Base-by-base conservation (phyloP, 2,113 vertebrate species). In the Danio rerio region DNA sequence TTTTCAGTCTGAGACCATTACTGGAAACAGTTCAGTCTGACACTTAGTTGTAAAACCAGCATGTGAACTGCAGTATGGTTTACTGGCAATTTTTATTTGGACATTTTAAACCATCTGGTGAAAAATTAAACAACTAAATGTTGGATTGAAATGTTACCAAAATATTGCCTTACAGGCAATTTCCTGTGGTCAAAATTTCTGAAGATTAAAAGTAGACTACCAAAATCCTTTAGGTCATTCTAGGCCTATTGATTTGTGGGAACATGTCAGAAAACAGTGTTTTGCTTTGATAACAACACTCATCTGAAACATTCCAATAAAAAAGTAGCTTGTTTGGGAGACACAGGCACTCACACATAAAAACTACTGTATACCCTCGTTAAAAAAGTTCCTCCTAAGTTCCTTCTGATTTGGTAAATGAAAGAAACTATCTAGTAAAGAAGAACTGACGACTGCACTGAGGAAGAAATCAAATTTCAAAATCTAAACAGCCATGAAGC, bases 161-260 rank as follows among this genome's bases (percentile, higher is more conserved):
- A 81, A 58, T 49, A 63, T 52, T 40, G 49, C 40, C 0, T 58
- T 18, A 55, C 31, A 75, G 52, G 10, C 9, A 59, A 18, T 13
- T 0, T 13, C 10, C 50, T 9, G 9, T 10, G 9, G 68, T 47
- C 42, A 59, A 82, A 78, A 70, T 52, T 5, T 40, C 50, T 78
- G 53, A 50, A 31, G 45, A 45, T 83, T 47, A 50, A n/a, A 73
- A 73, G 53, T 83, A 83, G 78, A 86, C 81, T 80, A 83, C 77
- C 62, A 42, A 59, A 59, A 45, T 47, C 66, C 61, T 81, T 55
- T 13, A 52, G 79, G 69, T 78, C 12, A 83, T 40, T 47, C 4
- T 40, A 11, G 45, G n/a, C 42, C n/a, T 49, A 78, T 31, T 62
- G 45, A 70, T 52, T 42, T 52, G 49, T 66, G 78, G 80, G 73